These are phyloP conservation scores for Anas bahamensis DNA, from an alignment of 2,797 vertebrate genomes.

Conservation along the genomic window DNA sequence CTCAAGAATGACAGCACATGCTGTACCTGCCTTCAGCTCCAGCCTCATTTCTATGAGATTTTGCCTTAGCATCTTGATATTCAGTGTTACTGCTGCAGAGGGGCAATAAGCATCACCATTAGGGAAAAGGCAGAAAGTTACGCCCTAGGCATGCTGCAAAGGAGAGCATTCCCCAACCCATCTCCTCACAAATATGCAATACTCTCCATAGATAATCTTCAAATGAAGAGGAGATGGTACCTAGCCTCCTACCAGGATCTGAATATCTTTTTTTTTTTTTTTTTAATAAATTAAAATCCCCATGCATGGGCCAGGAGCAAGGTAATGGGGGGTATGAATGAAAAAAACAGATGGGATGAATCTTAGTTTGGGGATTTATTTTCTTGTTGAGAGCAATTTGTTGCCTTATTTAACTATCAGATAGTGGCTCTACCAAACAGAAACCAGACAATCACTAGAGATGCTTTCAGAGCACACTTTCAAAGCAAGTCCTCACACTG, in stretches of 20 bases:
- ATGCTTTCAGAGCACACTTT: background rate
- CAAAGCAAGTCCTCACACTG: background rate
- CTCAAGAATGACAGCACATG: background rate
- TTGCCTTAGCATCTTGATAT: background rate
- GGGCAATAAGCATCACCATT: background rate
- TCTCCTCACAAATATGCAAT: background rate
- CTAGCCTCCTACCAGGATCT: background rate
- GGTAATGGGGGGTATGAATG: background rate
- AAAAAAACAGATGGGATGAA: too few relatives aligned
- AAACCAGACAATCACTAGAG: background rate
- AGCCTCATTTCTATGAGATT: background rate
- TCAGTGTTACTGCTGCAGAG: background rate
- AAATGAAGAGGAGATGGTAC: background rate
- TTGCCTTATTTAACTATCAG: background rate
- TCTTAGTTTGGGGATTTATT: too few relatives aligned
- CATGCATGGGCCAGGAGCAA: background rate
- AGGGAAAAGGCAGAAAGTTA: background rate
- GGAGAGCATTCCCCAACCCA: background rate
- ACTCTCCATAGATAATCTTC: background rate
- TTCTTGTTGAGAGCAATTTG: background rate
- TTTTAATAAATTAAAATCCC: background rate
- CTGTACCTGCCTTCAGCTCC: background rate
- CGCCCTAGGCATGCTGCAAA: background rate
- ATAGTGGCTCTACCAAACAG: background rate
- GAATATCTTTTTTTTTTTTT: too few relatives aligned